phyloP scores from a whole-genome alignment of 2,797 vertebrate species.

The Chromobotia macracanthus region DNA sequence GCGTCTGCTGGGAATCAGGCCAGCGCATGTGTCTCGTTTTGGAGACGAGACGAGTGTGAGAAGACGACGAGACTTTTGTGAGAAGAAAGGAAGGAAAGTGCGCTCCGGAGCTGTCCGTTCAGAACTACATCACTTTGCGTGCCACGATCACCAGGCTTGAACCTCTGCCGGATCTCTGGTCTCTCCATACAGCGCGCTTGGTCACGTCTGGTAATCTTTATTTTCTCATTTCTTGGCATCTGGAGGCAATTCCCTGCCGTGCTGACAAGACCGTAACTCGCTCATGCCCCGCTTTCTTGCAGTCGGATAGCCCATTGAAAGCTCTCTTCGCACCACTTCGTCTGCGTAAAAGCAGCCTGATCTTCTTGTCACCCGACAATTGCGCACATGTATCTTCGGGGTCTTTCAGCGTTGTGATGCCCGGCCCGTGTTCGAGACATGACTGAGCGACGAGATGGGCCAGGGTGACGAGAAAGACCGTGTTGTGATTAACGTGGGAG shows the following conservation, averaged over 20 bases:
- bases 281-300: constrained; percentile 2
- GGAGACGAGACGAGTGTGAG: constrained; percentile 25
- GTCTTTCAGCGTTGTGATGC: constrained; percentile 64
- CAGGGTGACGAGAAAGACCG: constrained; percentile 90
- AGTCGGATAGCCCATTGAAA: neutral
- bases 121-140: constrained; percentile 38
- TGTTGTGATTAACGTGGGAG: constrained; percentile 92
- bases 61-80: constrained; percentile 28
- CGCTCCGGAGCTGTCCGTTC: constrained; percentile 55
- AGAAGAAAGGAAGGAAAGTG: constrained; percentile 36
- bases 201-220: neutral
- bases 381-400: constrained; percentile 40
- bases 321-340: neutral
- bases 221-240: neutral
- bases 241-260: neutral
- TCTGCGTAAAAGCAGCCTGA: constrained; percentile 6
- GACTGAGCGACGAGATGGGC: constrained; percentile 88
- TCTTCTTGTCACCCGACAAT: neutral
- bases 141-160: constrained; percentile 1
- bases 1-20: constrained; percentile 30
- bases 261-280: neutral
- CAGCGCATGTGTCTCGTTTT: constrained; percentile 36
- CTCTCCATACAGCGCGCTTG: neutral
- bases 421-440: constrained; percentile 81
- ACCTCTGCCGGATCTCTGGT: constrained; percentile 6